phyloP scores from a whole-genome alignment of 2,113 vertebrate species.

The Serilophus lunatus region DNA sequence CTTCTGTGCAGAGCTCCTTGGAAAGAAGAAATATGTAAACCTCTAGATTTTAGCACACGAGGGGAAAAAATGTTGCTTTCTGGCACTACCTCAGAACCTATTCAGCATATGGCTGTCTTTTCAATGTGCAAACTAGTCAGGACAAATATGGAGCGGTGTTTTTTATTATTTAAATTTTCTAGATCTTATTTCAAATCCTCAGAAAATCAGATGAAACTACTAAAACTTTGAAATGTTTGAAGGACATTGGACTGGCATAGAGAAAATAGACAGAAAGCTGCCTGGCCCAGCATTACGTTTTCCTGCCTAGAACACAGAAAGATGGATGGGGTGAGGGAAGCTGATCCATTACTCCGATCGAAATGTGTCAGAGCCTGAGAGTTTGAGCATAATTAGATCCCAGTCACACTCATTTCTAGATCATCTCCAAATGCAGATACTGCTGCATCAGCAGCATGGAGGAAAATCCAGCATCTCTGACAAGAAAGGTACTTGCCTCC shows the following conservation, averaged over 20 bases:
- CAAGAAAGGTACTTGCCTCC: background rate
- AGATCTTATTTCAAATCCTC: background rate
- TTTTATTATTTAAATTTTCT: background rate
- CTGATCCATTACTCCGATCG: accelerated
- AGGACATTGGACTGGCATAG: background rate
- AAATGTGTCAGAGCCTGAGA: background rate
- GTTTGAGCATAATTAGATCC: background rate
- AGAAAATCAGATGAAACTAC: background rate
- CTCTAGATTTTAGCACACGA: background rate
- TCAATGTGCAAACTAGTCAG: background rate
- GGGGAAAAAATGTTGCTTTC: background rate
- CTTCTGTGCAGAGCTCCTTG: background rate
- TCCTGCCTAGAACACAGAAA: background rate
- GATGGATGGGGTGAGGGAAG: background rate
- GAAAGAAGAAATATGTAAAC: background rate
- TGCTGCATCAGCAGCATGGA: background rate
- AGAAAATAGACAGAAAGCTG: background rate
- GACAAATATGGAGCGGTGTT: background rate
- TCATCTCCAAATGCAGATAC: background rate
- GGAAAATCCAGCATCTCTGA: background rate
- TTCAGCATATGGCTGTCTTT: background rate
- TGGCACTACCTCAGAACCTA: background rate
- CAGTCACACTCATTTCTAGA: background rate
- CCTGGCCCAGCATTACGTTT: background rate
- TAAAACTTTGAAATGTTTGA: background rate